Base-by-base conservation (phyloP, 2,888 invertebrate species). In the Xylota segnis region DNA sequence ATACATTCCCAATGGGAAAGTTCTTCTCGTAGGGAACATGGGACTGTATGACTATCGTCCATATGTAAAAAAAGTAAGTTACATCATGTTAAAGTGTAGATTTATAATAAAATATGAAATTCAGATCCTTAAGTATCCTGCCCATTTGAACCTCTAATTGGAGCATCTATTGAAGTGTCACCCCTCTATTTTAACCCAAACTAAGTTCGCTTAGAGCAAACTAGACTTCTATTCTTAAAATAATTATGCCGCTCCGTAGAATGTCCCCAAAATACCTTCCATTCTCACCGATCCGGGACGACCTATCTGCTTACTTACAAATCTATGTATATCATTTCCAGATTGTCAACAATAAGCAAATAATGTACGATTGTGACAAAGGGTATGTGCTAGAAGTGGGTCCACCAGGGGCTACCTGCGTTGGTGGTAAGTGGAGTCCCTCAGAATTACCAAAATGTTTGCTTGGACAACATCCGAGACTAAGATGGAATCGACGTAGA, bases 391-490 rank as follows among this genome's bases (percentile, higher is more conserved):
- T 98, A 29, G 95, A 95, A 27, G 96, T 96, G 88, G 98, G 98
- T 1, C 96, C 97, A 0, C 97, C 97, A 0, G 98, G 98, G 0
- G 98, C 99, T 0, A 99, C 98, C 0, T 99, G 99, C 89, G 95
- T 99, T 29, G 97, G 98, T 6, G 98, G 98, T 0, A 95, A 95
- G 82, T 99, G 99, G 99, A 97, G 97, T 87, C 99, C 99, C 0
- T 94, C 95, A 87, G 95, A 97, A 89, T 91, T 97, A 59, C 98
- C 98, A 0, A 95, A 95, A 89, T 98, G 98, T 90, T 93, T 96
- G 0, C 94, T 96, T 0, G 97, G 97, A 5, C 96, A 97, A 90
- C 98, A 98, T 92, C 98, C 98, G 0, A 93, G 97, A 9, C 94
- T 97, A 43, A 93, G 97, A 61, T 97, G 96, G 96, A 96, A 96